Percentiles rank a stretch among this genome's conserved stretches.
Conservation (phyloP, 2,797 vertebrate species). For the Lepus townsendii region DNA sequence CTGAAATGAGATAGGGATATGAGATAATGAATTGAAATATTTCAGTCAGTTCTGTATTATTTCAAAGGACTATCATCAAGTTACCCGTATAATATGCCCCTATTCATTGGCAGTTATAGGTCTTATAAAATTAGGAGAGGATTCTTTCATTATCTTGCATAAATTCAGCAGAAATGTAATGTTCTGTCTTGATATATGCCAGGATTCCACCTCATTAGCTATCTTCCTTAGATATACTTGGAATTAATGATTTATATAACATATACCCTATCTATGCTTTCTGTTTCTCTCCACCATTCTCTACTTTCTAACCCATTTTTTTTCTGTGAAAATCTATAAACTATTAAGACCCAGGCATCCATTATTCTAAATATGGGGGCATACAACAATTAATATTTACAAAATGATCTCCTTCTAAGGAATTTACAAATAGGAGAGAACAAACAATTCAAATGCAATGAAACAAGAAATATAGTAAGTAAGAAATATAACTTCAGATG, state of each 20-base stretch:
- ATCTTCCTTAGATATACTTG: not conserved
- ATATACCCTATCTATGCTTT: not conserved
- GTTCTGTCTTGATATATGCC: not conserved
- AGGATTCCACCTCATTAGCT: not conserved
- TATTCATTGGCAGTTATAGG: too few species aligned
- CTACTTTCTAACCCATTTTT: not conserved
- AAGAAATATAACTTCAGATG: not conserved
- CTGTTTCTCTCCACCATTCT: not conserved
- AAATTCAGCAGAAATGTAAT: not conserved
- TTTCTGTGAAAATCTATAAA: not conserved
- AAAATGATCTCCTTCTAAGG: not conserved
- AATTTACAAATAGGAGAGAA: not conserved
- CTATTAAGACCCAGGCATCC: not conserved
- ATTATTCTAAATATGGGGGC: not conserved
- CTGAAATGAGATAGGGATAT: not conserved
- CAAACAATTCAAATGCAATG: not conserved
- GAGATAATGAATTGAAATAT: not conserved
- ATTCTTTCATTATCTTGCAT: not conserved
- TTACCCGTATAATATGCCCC: not conserved
- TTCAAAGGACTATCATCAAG: not conserved
- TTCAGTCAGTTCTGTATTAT: not conserved
- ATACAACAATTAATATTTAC: not conserved
- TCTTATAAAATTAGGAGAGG: not conserved
- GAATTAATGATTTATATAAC: not conserved
- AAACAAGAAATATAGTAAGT: not conserved